Conservation (phyloP, 2,888 invertebrate genomes). For the Pycnomerus fuliginosus region DNA sequence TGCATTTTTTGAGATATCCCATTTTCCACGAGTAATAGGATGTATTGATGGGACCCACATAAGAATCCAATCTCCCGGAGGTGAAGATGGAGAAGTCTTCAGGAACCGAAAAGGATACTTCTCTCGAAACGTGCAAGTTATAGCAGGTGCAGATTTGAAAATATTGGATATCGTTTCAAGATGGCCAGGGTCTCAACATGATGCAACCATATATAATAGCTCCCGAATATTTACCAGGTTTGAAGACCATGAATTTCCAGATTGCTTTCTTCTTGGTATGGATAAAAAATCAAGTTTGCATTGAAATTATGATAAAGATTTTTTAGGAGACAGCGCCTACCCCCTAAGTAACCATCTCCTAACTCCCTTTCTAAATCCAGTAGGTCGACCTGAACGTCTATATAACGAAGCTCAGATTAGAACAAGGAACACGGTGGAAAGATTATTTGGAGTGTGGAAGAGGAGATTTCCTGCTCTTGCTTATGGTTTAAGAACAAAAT, state of each 20-base stretch:
- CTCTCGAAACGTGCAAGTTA: slow-evolving; percentile 7
- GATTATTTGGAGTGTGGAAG: slow-evolving; percentile 26
- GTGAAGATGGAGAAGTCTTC: too few species aligned
- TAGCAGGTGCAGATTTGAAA: slow-evolving; percentile 11
- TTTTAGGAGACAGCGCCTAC: slow-evolving; percentile 1
- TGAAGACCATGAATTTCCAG: too few species aligned
- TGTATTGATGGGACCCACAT: slow-evolving; percentile 1
- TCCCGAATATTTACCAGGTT: too few species aligned
- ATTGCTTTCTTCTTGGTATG: too few species aligned
- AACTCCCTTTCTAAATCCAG: neutral
- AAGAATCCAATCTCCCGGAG: neutral
- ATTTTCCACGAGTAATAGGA: neutral
- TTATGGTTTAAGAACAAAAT: neutral
- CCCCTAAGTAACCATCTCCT: neutral
- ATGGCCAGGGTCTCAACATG: slow-evolving; percentile 19
- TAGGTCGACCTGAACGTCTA: slow-evolving; percentile 6
- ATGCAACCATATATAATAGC: slow-evolving; percentile 17
- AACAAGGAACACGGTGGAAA: slow-evolving; percentile 10
- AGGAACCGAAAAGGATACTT: neutral
- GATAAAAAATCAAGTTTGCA: neutral
- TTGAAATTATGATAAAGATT: neutral
- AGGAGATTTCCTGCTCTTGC: slow-evolving; percentile 28
- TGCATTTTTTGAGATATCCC: neutral
- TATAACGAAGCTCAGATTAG: too few species aligned
- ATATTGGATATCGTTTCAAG: slow-evolving; percentile 21